Evolutionary conservation across 2,797 vertebrate genomes (phyloP).

Genomic region (Vultur gryphus): DNA sequence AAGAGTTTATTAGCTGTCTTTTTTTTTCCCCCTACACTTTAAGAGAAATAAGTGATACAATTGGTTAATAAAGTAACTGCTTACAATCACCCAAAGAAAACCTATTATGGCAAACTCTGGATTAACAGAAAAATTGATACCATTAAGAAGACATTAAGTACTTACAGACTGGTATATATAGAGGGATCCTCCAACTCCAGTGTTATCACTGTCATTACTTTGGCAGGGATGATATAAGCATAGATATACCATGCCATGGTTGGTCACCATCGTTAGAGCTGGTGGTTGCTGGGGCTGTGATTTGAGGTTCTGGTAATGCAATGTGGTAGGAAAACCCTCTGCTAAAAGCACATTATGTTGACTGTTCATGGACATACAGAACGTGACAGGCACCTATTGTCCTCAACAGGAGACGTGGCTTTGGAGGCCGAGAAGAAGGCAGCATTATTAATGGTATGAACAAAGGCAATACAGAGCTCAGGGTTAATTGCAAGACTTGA

Average conservation of each 20-base stretch:
- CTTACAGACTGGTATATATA: background rate
- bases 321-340: background rate
- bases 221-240: background rate
- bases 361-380: background rate
- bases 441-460: background rate
- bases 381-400: background rate
- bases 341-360: background rate
- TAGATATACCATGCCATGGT: rapidly evolving
- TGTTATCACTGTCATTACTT: background rate
- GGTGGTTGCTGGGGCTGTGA: background rate
- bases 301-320: background rate
- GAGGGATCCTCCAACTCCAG: background rate
- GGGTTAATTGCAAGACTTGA: background rate
- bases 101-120: background rate
- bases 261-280: background rate
- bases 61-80: background rate
- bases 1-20: background rate
- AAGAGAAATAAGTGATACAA: background rate
- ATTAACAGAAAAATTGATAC: background rate
- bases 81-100: background rate
- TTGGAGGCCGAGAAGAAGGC: rapidly evolving
- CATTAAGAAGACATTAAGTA: background rate
- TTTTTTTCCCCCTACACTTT: background rate
- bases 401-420: background rate
- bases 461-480: background rate